These are phyloP conservation scores for Trachelus iudaicus DNA, from an alignment of 2,888 invertebrate genomes.

Conservation along the genomic window DNA sequence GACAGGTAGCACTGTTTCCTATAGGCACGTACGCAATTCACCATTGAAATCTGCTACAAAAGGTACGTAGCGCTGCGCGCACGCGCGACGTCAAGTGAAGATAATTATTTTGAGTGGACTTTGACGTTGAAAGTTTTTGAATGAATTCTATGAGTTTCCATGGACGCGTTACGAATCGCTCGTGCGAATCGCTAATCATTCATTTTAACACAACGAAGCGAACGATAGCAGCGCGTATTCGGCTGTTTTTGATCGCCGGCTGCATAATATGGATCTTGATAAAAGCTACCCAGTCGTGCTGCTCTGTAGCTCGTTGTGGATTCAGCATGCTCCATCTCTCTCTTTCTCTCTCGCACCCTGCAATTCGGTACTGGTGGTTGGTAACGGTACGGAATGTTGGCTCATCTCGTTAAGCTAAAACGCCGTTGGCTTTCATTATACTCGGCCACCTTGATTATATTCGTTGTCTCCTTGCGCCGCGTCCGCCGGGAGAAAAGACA, in stretches of 20 bases:
- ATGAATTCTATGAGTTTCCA: neutral
- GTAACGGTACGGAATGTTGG: slow-evolving; percentile 11
- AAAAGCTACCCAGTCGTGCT: neutral
- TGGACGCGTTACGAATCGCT: neutral
- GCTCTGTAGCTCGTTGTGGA: neutral
- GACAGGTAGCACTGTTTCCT: neutral
- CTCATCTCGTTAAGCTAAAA: slow-evolving; percentile 39
- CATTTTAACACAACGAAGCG: neutral
- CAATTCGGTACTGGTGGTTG: neutral
- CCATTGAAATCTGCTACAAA: slow-evolving; percentile 30
- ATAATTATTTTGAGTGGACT: slow-evolving; percentile 47
- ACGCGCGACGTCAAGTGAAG: slow-evolving; percentile 12
- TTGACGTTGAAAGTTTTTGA: slow-evolving; percentile 25
- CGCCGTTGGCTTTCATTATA: slow-evolving; percentile 26
- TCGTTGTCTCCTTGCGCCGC: neutral
- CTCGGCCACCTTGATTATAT: neutral
- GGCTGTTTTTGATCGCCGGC: neutral
- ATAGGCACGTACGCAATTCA: slow-evolving; percentile 16
- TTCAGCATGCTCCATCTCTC: neutral
- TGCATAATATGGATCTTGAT: neutral
- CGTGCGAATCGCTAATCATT: neutral
- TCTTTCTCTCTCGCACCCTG: neutral
- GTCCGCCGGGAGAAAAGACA: neutral
- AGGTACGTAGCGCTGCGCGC: slow-evolving; percentile 23
- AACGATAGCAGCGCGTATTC: neutral